phyloP scores from a whole-genome alignment of 2,113 vertebrate genomes.

The Protomyctophum bolini region DNA sequence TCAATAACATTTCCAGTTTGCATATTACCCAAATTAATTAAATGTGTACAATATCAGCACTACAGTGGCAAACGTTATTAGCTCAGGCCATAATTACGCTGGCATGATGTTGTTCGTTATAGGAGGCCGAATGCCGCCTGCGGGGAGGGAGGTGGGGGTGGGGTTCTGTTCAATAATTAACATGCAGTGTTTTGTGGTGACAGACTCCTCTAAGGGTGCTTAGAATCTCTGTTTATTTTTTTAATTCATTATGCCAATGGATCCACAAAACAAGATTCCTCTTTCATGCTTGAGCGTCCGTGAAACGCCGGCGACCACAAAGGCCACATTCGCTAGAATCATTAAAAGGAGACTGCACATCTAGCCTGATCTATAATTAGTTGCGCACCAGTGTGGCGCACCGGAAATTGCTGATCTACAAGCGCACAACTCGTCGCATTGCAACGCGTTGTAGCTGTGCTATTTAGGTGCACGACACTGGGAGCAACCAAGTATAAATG shows the following conservation, averaged over 20 bases:
- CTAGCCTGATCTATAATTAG: too few species aligned
- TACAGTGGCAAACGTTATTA: constrained; percentile 58
- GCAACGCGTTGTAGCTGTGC: too few species aligned
- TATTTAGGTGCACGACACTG: too few species aligned
- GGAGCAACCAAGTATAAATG: too few species aligned
- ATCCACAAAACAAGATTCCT: constrained; percentile 72
- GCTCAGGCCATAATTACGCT: constrained; percentile 47
- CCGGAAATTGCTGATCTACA: too few species aligned
- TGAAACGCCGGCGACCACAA: constrained; percentile 66
- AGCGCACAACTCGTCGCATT: too few species aligned
- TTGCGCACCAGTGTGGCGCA: too few species aligned
- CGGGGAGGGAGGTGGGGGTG: background rate
- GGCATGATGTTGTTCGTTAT: constrained; percentile 29
- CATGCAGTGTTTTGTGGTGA: constrained; percentile 59
- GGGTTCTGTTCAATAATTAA: constrained; percentile 62
- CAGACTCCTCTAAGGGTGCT: constrained; percentile 41
- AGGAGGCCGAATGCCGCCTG: constrained; percentile 49
- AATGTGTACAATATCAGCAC: constrained; percentile 46
- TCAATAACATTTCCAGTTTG: constrained; percentile 54
- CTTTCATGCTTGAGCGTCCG: constrained; percentile 73
- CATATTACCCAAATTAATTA: constrained; percentile 59
- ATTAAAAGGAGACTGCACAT: constrained; percentile 49
- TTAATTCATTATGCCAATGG: constrained; percentile 77
- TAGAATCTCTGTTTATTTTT: constrained; percentile 25
- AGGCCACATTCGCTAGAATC: constrained; percentile 45